A percentile compares a stretch with the other conserved stretches of the same genome.
Conservation (phyloP, 2,888 invertebrate species). For the Lepidocyrtinus sp. region DNA sequence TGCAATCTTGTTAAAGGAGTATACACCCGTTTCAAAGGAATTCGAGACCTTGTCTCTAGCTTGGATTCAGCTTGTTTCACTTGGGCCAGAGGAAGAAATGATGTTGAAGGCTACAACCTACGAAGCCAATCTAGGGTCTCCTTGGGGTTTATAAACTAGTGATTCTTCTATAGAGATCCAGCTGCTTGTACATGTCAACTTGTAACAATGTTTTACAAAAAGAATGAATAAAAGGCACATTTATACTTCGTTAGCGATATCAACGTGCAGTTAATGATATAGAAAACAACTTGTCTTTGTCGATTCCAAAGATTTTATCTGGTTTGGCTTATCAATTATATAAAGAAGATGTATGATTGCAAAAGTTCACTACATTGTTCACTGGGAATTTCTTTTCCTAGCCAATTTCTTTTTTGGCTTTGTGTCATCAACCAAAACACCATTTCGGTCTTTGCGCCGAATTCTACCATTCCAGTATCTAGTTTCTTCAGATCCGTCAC, state of each 20-base stretch:
- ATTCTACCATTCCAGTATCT: slow-evolving; percentile 91
- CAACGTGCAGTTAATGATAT: no score
- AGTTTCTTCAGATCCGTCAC: slow-evolving; percentile 77
- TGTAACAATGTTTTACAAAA: background rate
- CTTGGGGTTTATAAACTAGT: slow-evolving; percentile 34
- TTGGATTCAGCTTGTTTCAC: slow-evolving; percentile 59
- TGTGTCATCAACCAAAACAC: slow-evolving; percentile 85
- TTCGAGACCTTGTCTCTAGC: slow-evolving; percentile 56
- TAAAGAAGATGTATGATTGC: no score
- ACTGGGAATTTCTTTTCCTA: no score
- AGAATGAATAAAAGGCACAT: background rate
- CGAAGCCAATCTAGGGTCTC: slow-evolving; percentile 57
- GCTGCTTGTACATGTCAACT: background rate
- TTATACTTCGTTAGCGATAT: no score
- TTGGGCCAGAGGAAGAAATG: slow-evolving; percentile 57
- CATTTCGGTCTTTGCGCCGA: slow-evolving; percentile 88
- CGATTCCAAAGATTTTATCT: no score
- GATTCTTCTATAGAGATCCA: no score
- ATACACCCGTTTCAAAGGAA: slow-evolving; percentile 52
- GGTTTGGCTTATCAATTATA: no score
- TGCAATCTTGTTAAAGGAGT: slow-evolving; percentile 57
- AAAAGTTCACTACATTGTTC: no score
- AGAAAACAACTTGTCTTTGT: no score
- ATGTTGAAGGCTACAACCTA: slow-evolving; percentile 51
- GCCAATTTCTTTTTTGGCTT: slow-evolving; percentile 11